Evolutionary conservation across 2,113 vertebrate species (phyloP), one percentile per base, ranked within the genome.

Genomic region (Prunella himalayana): DNA sequence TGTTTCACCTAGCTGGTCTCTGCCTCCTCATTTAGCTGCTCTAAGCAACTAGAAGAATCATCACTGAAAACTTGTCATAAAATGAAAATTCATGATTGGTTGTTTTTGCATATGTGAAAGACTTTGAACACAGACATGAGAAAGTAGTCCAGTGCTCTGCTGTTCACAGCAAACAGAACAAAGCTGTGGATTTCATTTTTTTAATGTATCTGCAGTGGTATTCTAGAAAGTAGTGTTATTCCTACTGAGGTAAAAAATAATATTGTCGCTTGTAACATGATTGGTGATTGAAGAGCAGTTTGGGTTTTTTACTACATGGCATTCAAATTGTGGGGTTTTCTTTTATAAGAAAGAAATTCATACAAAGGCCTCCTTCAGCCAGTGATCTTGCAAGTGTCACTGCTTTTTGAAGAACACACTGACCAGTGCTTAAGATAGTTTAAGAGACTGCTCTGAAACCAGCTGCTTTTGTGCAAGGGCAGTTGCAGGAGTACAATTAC

Each of bases 61-160:
- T 80, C 66, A 86, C 28, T 54, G 60, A 31, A 83, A 94, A 82
- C 82, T 78, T 78, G 47, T 27, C 47, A 7, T 28, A 54, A 49
- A 56, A 8, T 68, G 50, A 73, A 94, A 92, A 95, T 80, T 90
- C 27, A 31, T 68, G 35, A 82, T 64, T 90, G n/a, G 20, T 88
- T 44, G 6, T 33, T 90, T 35, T 75, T 84, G 18, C n/a, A 66
- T 82, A 24, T 57, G 87, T 90, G 86, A 82, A 57, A 54, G 90
- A 51, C 41, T 79, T 68, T 11, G 10, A 35, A 53, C 37, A 37
- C 23, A 61, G 60, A n/a, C 6, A 8, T 13, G 3, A 66, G 7
- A 64, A 81, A 60, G 21, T 68, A 47, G 14, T 53, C 33, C 54
- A 41, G 39, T 53, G 15, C 45, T 88, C 12, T 80, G 12, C 44